phyloP scores from a whole-genome alignment of 2,888 invertebrate species.

The Zele albiditarsus region DNA sequence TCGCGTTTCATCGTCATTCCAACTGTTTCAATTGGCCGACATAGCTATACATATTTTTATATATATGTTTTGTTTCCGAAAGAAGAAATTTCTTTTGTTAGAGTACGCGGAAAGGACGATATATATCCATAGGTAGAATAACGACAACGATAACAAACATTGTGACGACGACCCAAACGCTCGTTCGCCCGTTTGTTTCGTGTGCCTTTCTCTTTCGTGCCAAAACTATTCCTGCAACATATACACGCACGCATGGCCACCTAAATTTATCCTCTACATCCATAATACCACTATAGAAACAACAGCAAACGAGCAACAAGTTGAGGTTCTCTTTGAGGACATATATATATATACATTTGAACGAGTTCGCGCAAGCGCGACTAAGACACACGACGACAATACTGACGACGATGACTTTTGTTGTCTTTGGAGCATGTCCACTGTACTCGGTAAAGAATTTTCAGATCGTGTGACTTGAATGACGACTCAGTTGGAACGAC shows the following conservation, averaged over 20 bases:
- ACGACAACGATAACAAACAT: neutral
- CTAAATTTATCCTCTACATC: neutral
- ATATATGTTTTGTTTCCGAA: slow-evolving; percentile 6
- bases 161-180: neutral
- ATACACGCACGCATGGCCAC: slow-evolving; percentile 1
- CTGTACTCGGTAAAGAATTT: slow-evolving; percentile 23
- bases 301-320: slow-evolving; percentile 9
- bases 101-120: slow-evolving; percentile 18
- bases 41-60: neutral
- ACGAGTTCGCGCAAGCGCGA: slow-evolving; percentile 26
- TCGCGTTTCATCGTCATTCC: too few relatives aligned
- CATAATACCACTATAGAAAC: too few relatives aligned
- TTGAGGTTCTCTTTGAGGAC: neutral
- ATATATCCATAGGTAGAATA: slow-evolving; percentile 7
- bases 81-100: slow-evolving; percentile 36
- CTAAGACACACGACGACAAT: slow-evolving; percentile 2
- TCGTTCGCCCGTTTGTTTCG: neutral
- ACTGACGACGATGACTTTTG: neutral
- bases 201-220: slow-evolving; percentile 54
- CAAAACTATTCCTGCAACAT: slow-evolving; percentile 21
- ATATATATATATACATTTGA: neutral
- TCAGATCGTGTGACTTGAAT: slow-evolving; percentile 52
- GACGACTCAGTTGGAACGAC: slow-evolving; percentile 52
- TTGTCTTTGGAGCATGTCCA: slow-evolving; percentile 31
- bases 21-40: too few relatives aligned